phyloP scores from a whole-genome alignment of 2,888 invertebrate genomes.

The Allolobophora icterica region DNA sequence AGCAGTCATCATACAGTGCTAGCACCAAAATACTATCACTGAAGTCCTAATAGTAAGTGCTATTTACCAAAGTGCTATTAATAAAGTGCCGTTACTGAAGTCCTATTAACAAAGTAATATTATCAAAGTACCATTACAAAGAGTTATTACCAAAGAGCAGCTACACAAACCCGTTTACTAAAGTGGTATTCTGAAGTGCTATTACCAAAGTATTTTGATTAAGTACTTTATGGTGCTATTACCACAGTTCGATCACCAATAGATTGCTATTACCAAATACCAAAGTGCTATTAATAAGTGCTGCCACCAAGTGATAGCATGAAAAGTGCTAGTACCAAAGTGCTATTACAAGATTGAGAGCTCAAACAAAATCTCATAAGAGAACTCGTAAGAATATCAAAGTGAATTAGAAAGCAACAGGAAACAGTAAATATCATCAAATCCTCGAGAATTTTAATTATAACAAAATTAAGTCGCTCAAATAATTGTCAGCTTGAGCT shows the following conservation, averaged over 20 bases:
- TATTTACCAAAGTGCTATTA: too few relatives aligned
- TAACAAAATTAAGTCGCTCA: too few relatives aligned
- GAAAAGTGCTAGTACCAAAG: background rate
- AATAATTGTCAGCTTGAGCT: background rate
- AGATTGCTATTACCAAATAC: too few relatives aligned
- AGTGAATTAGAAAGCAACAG: background rate
- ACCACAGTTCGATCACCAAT: too few relatives aligned
- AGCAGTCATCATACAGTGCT: background rate
- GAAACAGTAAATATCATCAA: background rate
- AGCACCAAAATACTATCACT: background rate
- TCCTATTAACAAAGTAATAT: too few relatives aligned
- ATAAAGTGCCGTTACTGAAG: too few relatives aligned
- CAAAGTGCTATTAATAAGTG: too few relatives aligned
- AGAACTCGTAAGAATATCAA: background rate
- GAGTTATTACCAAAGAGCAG: background rate
- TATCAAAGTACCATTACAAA: background rate
- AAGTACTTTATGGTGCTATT: too few relatives aligned
- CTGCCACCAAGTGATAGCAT: too few relatives aligned
- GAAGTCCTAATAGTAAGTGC: background rate
- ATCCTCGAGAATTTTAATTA: background rate
- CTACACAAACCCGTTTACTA: background rate
- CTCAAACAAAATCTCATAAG: background rate
- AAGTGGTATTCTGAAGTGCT: background rate
- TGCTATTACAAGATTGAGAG: background rate
- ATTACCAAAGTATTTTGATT: background rate